These are phyloP conservation scores for Malthinus flaveolus DNA, from an alignment of 2,888 invertebrate genomes.

Conservation along the genomic window DNA sequence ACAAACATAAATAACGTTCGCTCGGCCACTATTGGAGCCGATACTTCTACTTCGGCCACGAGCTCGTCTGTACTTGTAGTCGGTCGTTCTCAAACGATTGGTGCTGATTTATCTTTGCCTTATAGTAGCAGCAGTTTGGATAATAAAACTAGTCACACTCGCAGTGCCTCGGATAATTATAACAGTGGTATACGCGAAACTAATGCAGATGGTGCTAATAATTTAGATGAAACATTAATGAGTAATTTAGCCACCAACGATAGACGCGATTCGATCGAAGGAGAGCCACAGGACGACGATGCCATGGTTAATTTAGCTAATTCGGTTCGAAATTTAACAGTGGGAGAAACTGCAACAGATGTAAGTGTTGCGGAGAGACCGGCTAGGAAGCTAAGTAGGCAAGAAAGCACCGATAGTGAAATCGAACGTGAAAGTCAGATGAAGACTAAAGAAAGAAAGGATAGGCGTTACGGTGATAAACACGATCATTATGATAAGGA, in stretches of 20 bases:
- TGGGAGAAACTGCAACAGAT: constrained; percentile 47
- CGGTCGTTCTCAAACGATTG: constrained; percentile 46
- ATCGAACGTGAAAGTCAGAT: constrained; percentile 37
- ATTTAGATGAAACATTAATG: constrained; percentile 25
- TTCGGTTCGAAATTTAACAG: constrained; percentile 49
- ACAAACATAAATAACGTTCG: constrained; percentile 32
- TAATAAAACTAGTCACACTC: constrained; percentile 18
- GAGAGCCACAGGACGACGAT: constrained; percentile 37
- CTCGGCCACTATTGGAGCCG: constrained; percentile 54
- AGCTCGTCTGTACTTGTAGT: constrained; percentile 9
- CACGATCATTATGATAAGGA: constrained; percentile 28
- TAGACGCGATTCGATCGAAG: constrained; percentile 46
- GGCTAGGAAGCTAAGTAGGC: constrained; percentile 40
- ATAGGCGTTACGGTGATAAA: constrained; percentile 25
- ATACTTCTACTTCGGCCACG: constrained; percentile 35
- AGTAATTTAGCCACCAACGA: constrained; percentile 11
- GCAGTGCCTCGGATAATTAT: constrained; percentile 21
- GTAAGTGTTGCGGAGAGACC: constrained; percentile 28
- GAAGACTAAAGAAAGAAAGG: constrained; percentile 30
- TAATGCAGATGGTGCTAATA: constrained; percentile 56
- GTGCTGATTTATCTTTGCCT: constrained; percentile 37
- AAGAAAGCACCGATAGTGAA: constrained; percentile 50
- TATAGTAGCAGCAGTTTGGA: constrained; percentile 15
- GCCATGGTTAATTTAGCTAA: constrained; percentile 42
- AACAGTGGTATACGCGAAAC: constrained; percentile 54